Conservation (phyloP, 2,113 vertebrate genomes). For the Tragulus kanchil region DNA sequence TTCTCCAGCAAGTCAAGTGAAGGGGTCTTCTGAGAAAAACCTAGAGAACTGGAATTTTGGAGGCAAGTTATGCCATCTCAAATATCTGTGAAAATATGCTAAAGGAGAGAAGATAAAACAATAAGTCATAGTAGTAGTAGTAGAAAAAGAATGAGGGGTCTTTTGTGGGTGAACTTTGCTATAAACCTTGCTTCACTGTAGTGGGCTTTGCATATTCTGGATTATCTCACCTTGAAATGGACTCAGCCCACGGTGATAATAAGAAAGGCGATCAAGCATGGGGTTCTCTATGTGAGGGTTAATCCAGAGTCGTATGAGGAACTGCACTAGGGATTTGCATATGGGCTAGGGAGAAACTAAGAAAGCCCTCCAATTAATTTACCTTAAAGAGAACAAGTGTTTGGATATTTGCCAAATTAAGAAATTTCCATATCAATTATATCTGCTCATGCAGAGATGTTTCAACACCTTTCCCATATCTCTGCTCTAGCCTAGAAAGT, state of each 20-base stretch:
- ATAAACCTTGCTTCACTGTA: neutral
- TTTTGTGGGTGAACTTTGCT: fast-evolving
- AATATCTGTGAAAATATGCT: neutral
- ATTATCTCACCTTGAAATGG: neutral
- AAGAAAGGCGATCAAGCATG: fast-evolving
- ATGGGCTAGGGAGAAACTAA: neutral
- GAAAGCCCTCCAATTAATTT: neutral
- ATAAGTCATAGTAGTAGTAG: neutral
- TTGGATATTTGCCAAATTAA: neutral
- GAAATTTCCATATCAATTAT: neutral
- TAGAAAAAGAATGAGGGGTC: neutral
- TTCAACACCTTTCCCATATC: neutral
- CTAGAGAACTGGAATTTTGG: neutral
- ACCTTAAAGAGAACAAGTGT: neutral
- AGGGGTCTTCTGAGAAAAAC: neutral
- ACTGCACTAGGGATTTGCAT: neutral
- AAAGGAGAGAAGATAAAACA: neutral
- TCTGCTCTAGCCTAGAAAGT: neutral
- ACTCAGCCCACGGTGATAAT: neutral
- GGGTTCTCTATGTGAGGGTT: fast-evolving
- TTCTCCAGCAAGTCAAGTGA: neutral
- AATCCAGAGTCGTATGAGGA: neutral
- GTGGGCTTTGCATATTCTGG: neutral
- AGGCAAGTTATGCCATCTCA: neutral
- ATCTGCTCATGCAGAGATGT: neutral